phyloP scores from a whole-genome alignment of 2,113 vertebrate species.

The Mustela nigripes region DNA sequence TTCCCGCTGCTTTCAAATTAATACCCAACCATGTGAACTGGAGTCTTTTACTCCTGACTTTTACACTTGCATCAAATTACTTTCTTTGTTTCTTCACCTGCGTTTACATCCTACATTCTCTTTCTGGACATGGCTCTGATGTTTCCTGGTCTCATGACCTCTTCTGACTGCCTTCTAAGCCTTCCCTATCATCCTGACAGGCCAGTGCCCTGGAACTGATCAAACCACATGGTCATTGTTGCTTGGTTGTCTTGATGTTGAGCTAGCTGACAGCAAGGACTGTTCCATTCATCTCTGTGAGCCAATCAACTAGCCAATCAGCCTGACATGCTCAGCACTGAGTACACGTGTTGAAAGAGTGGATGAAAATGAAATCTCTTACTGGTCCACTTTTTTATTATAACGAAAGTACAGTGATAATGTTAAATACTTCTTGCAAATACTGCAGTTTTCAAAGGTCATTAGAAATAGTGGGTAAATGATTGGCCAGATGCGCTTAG shows the following conservation, averaged over 20 bases:
- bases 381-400: background rate
- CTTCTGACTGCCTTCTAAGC: background rate
- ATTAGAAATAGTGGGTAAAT: background rate
- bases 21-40: background rate
- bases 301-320: background rate
- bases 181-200: background rate
- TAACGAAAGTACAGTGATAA: background rate
- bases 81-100: background rate
- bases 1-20: background rate
- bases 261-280: background rate
- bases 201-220: background rate
- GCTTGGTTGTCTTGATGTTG: background rate
- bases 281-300: background rate
- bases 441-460: conserved; percentile 15
- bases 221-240: background rate
- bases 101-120: background rate
- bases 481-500: conserved; percentile 34
- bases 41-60: background rate
- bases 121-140: background rate
- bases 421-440: conserved; percentile 11
- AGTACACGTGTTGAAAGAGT: background rate
- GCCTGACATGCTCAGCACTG: background rate
- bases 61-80: background rate
- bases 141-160: background rate
- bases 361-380: background rate